phyloP scores from a whole-genome alignment of 2,113 vertebrate species.

The Myotis davidii region DNA sequence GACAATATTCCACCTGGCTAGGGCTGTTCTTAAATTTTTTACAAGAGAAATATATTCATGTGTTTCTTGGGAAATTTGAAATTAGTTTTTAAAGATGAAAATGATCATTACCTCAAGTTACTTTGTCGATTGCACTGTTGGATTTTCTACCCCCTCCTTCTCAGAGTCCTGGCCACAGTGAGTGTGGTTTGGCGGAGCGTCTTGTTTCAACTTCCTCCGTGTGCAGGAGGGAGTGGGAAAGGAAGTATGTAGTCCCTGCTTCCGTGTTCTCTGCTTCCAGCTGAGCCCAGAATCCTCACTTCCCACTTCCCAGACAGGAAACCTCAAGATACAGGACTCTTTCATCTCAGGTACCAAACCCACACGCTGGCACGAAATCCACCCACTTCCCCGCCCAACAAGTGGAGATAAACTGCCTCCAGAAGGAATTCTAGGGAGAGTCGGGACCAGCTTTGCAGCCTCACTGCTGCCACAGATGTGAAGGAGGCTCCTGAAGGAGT shows the following conservation, averaged over 20 bases:
- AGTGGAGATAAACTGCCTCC: neutral
- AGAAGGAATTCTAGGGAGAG: neutral
- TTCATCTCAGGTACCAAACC: conserved; percentile 16
- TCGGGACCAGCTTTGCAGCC: neutral
- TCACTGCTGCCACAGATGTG: neutral
- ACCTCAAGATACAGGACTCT: neutral
- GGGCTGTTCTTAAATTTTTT: neutral
- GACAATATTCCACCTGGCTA: neutral
- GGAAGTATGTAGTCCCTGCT: neutral
- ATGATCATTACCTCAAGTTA: neutral
- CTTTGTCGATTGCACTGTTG: neutral
- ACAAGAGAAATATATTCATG: conserved; percentile 20
- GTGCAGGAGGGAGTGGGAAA: neutral
- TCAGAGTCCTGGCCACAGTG: neutral
- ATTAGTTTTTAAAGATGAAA: neutral
- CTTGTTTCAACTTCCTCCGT: neutral
- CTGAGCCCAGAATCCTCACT: neutral
- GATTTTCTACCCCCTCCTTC: neutral
- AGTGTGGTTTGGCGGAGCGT: neutral
- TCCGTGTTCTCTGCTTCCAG: neutral
- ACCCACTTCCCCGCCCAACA: neutral
- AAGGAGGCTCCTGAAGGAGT: neutral
- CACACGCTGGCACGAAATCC: neutral
- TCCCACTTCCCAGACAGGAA: conserved; percentile 33
- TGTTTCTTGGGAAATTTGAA: conserved; percentile 27